Percentiles rank a stretch among this genome's conserved stretches.
Conservation (phyloP, 1,140 invertebrate species). For the Hylaeus volcanicus region DNA sequence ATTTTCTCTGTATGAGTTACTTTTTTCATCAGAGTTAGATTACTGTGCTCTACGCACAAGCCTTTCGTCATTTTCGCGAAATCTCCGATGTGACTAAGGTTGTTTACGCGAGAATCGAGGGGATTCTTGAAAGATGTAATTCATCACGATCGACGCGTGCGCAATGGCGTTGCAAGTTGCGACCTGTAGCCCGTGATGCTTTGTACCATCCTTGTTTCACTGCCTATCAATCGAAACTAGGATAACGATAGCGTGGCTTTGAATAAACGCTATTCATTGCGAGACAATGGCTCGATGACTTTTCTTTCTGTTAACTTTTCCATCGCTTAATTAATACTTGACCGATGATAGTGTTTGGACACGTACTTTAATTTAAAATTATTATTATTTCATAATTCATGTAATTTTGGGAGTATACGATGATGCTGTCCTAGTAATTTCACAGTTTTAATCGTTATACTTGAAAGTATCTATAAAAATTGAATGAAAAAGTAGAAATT, state of each 20-base stretch:
- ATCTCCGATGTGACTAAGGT: neutral
- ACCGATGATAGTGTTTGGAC: no score
- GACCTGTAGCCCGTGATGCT: slow-evolving; percentile 32
- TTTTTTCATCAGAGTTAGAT: no score
- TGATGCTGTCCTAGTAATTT: no score
- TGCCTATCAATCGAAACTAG: neutral
- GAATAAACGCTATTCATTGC: neutral
- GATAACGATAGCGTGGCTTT: slow-evolving; percentile 13
- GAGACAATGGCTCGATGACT: slow-evolving; percentile 11
- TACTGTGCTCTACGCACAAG: neutral
- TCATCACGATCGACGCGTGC: neutral
- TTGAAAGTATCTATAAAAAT: no score
- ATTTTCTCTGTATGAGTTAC: neutral
- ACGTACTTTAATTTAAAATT: no score
- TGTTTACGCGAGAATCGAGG: neutral
- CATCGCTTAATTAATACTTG: no score
- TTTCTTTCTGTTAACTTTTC: no score
- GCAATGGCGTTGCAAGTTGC: neutral
- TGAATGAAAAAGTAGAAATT: no score
- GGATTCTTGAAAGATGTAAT: neutral
- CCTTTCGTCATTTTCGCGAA: neutral
- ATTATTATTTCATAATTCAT: no score
- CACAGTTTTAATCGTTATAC: no score
- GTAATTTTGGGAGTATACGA: no score
- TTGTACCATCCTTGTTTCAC: neutral